A percentile compares a stretch with the other conserved stretches of the same genome.
phyloP scores from a whole-genome alignment of 1,140 invertebrate species.

The Pseudomyrmex concolor region DNA sequence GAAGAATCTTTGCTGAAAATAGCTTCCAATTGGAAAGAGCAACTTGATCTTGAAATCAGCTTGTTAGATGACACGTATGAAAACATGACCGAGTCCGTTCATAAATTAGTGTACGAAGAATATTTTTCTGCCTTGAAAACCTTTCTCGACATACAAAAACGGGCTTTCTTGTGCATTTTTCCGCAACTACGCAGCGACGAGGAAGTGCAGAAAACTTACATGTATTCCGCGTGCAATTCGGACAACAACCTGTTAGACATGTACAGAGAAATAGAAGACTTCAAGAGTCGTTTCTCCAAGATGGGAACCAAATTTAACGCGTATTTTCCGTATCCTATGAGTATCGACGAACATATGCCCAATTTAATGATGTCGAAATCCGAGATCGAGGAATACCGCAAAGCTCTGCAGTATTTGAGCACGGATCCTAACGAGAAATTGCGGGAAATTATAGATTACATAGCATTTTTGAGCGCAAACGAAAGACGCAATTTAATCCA shows the following conservation, averaged over 20 bases:
- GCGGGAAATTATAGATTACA: conserved; percentile 48
- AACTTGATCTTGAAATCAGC: conserved; percentile 78
- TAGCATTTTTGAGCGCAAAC: conserved; percentile 50
- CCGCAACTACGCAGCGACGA: conserved; percentile 78
- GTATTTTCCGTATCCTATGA: conserved; percentile 78
- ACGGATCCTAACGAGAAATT: conserved; percentile 61
- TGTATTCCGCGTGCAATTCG: conserved; percentile 65
- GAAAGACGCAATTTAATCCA: conserved; percentile 41
- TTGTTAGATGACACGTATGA: conserved; percentile 65
- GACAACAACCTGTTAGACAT: conserved; percentile 74
- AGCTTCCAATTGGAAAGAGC: conserved; percentile 76
- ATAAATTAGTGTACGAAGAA: conserved; percentile 67
- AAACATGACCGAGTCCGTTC: conserved; percentile 63
- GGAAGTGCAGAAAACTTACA: conserved; percentile 77
- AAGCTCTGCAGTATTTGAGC: conserved; percentile 72
- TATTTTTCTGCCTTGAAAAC: conserved; percentile 71
- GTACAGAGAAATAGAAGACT: conserved; percentile 78
- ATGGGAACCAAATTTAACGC: conserved; percentile 62
- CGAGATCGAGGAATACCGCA: conserved; percentile 73
- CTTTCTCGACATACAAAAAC: conserved; percentile 78
- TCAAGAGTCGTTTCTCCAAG: conserved; percentile 74
- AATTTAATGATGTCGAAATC: conserved; percentile 75
- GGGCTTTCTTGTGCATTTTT: conserved; percentile 77
- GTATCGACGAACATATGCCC: conserved; percentile 66
- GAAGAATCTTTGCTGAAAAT: conserved; percentile 55